Conservation (phyloP, 2,113 vertebrate genomes). For the Entelurus aequoreus region DNA sequence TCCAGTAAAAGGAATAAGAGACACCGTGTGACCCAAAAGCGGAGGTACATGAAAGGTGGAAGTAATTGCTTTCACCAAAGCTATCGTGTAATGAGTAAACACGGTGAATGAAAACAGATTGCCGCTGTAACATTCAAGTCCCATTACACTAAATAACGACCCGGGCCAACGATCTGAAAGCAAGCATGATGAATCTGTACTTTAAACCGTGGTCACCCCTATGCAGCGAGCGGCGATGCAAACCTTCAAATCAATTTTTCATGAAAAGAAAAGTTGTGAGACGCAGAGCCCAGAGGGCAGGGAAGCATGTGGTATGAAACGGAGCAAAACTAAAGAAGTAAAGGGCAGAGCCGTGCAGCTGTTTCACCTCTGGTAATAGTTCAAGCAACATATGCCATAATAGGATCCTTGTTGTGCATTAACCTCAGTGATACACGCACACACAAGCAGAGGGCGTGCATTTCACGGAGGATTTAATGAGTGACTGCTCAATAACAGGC, state of each 20-base stretch:
- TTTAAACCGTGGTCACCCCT: conserved; percentile 36
- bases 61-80: conserved; percentile 54
- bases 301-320: conserved; percentile 37
- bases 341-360: conserved; percentile 38
- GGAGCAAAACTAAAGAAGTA: conserved; percentile 36
- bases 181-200: conserved; percentile 27
- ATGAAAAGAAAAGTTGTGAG: conserved; percentile 41
- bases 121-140: conserved; percentile 14
- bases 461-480: conserved; percentile 56
- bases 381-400: conserved; percentile 33
- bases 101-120: conserved; percentile 53
- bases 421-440: conserved; percentile 12
- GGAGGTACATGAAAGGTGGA: conserved; percentile 52
- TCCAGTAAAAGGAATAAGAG: conserved; percentile 39
- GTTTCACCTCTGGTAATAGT: conserved; percentile 33
- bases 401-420: conserved; percentile 28
- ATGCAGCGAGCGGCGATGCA: conserved; percentile 25
- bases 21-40: conserved; percentile 43
- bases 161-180: conserved; percentile 16
- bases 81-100: conserved; percentile 61
- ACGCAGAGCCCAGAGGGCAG: conserved; percentile 41
- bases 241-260: conserved; percentile 48
- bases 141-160: conserved; percentile 31
- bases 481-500: conserved; percentile 45
- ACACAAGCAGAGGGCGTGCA: background rate